phyloP scores from a whole-genome alignment of 2,888 invertebrate genomes.

The Caenorhabditis virilis region DNA sequence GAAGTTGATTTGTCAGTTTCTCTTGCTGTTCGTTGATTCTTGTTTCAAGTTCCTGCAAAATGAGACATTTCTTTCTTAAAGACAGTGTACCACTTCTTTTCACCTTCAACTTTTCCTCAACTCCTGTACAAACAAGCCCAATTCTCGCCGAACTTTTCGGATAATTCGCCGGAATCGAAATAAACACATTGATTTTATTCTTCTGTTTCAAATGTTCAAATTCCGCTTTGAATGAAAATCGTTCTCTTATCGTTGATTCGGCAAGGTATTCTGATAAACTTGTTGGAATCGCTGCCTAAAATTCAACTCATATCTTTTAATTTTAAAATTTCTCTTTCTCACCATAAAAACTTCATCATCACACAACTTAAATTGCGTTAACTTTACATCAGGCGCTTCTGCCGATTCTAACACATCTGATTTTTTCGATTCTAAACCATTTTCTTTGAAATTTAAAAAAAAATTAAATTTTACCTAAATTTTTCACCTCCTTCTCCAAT shows the following conservation, averaged over 20 bases:
- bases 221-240: constrained; percentile 25
- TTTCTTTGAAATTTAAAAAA: neutral
- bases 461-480: neutral
- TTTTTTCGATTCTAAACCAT: constrained; percentile 20
- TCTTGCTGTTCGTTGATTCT: neutral
- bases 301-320: neutral
- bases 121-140: too few species aligned
- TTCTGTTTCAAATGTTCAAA: constrained; percentile 1
- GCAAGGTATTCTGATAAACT: constrained; percentile 10
- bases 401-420: neutral
- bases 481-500: constrained; percentile 8
- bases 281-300: constrained; percentile 9
- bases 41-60: neutral
- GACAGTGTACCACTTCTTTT: too few species aligned
- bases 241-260: constrained; percentile 2
- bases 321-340: neutral
- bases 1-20: too few species aligned
- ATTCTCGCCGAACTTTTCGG: constrained; percentile 18
- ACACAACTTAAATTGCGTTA: constrained; percentile 12
- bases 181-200: constrained; percentile 17
- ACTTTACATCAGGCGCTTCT: neutral
- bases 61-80: too few species aligned
- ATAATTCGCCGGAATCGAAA: constrained; percentile 26
- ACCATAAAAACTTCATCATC: constrained; percentile 24
- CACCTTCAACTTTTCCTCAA: too few species aligned